phyloP scores from a whole-genome alignment of 2,888 invertebrate species.

The Phalangium opilio region DNA sequence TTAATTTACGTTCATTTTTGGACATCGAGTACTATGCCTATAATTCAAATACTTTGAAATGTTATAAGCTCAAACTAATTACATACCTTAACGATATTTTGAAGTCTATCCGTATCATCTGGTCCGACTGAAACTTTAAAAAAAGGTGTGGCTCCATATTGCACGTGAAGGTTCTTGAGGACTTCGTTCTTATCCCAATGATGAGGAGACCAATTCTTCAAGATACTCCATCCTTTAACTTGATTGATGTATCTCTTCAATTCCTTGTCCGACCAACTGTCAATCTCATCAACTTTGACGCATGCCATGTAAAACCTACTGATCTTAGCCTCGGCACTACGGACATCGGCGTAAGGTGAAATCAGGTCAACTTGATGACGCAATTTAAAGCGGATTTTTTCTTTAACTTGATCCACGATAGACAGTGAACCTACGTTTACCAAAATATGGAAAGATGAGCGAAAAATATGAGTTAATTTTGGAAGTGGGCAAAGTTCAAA shows the following conservation, averaged over 20 bases:
- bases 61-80: too few species aligned
- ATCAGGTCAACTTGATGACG: slow-evolving; percentile 34
- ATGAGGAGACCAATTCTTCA: slow-evolving; percentile 6
- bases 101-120: slow-evolving; percentile 34
- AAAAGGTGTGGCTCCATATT: slow-evolving; percentile 38
- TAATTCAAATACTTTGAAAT: too few species aligned
- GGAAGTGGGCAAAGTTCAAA: too few species aligned
- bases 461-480: too few species aligned
- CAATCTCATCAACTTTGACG: slow-evolving; percentile 26
- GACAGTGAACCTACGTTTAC: slow-evolving; percentile 32
- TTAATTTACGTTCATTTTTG: too few species aligned
- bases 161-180: slow-evolving; percentile 34
- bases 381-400: slow-evolving; percentile 29
- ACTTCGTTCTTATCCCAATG: slow-evolving; percentile 23
- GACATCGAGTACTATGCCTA: too few species aligned
- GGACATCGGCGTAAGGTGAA: slow-evolving; percentile 31
- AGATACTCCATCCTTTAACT: slow-evolving; percentile 31
- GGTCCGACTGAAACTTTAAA: slow-evolving; percentile 39
- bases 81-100: slow-evolving; percentile 35
- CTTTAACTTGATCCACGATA: slow-evolving; percentile 31
- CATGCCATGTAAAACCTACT: slow-evolving; percentile 44
- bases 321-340: slow-evolving; percentile 39
- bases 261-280: slow-evolving; percentile 33
- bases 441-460: too few species aligned
- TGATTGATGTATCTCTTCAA: slow-evolving; percentile 37